Percentiles rank a stretch among this genome's conserved stretches.
Conservation (phyloP, 2,888 invertebrate genomes). For the Panorpa germanica region DNA sequence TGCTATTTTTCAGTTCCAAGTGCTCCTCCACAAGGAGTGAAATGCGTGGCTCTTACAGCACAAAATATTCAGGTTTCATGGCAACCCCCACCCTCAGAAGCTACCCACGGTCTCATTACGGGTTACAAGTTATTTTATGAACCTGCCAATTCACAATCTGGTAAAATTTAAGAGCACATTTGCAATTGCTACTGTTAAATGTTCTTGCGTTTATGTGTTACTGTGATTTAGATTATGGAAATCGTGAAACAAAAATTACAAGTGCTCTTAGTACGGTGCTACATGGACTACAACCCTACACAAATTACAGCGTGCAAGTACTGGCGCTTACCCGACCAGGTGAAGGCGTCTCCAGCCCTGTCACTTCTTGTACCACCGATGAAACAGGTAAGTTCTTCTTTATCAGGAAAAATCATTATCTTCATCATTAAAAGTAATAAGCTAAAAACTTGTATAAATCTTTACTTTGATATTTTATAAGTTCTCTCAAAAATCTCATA, state of each 20-base stretch:
- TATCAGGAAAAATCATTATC: not conserved
- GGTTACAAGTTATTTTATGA: conserved; percentile 65
- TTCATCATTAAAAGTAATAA: too few relatives aligned
- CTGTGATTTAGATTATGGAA: too few relatives aligned
- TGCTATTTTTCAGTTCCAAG: conserved; percentile 36
- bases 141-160: conserved; percentile 21
- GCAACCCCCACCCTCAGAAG: conserved; percentile 41
- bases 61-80: conserved; percentile 54
- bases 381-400: conserved; percentile 24
- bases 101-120: conserved; percentile 45
- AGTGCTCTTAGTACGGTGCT: conserved; percentile 31
- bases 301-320: conserved; percentile 44
- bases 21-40: conserved; percentile 42
- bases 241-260: conserved; percentile 31
- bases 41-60: conserved; percentile 46
- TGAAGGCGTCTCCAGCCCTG: conserved; percentile 33
- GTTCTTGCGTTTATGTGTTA: conserved; percentile 12
- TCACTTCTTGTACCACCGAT: conserved; percentile 35
- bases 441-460: too few relatives aligned
- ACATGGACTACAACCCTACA: conserved; percentile 35
- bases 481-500: too few relatives aligned
- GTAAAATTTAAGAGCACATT: conserved; percentile 14
- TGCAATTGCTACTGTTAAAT: not conserved
- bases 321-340: conserved; percentile 41
- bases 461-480: too few relatives aligned